Base-by-base conservation (phyloP, 2,888 invertebrate species). In the Ernsta delagoae region DNA sequence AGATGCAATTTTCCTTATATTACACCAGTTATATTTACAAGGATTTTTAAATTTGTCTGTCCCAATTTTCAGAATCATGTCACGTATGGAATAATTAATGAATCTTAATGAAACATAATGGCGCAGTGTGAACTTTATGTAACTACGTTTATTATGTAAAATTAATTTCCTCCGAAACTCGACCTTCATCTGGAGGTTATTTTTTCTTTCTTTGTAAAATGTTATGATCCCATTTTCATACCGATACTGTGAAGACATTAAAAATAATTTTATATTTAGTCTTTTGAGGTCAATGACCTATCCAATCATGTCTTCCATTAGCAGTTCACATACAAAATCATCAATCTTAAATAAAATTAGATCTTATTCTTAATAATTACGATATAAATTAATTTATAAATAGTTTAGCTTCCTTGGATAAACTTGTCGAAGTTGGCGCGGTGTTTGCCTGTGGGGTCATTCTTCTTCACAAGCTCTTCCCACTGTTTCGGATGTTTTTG, bases 401-500 rank as follows among this genome's bases (percentile, higher is more conserved):
- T 66, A 75, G 60, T 71, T 85, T 88, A 88, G 75, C 84, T 87
- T 70, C 78, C 83, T 67, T 87, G 87, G 74, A 92, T 84, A 80
- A 93, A 93, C 73, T 94, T 93, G 75, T 94, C 93, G 87, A 96
- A 97, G 79, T 94, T 94, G 71, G 81, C 90, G 74, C 94, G 94
- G 90, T 96, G 95, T 70, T 93, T 84, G 65, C 95, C 95, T 0
- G 94, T 88, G 9, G 96, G 96, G 83, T 97, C 97, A 81, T 95
- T 97, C 85, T 96, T 96, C 73, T 88, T 90, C 72, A 96, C 95
- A 12, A 97, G 90, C 63, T 94, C 92, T 3, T 95, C 94, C 96
- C 96, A 97, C 80, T 95, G 91, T 0, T 94, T 93, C 0, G 95
- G 94, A 80, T 96, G 95, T 65, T 96, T 94, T 72, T 95, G 93